Conservation (phyloP, 2,797 vertebrate genomes). For the Cossypha polioptera region DNA sequence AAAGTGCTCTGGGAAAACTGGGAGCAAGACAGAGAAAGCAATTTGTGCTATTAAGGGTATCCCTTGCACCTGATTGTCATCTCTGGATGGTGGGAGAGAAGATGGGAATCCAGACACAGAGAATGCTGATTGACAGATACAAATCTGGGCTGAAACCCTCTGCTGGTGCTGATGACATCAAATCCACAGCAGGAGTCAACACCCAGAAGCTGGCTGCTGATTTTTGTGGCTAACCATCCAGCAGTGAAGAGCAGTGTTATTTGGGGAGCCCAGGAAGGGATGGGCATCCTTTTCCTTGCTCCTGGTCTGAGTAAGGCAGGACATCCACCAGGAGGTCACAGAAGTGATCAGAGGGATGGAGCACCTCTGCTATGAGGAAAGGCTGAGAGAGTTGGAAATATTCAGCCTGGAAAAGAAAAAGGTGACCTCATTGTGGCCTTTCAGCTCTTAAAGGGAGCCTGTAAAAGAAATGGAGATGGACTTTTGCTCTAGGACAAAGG, state of each 20-base stretch:
- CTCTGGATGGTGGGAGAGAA: not conserved
- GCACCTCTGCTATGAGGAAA: not conserved
- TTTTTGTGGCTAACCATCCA: not conserved
- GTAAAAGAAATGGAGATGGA: not conserved
- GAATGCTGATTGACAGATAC: not conserved
- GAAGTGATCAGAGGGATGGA: not conserved
- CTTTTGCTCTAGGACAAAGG: not conserved
- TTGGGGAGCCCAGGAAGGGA: not conserved
- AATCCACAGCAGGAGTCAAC: not conserved
- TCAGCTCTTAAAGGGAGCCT: not conserved
- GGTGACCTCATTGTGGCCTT: not conserved
- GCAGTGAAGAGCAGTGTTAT: rapidly evolving
- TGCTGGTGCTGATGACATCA: not conserved
- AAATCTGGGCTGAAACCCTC: not conserved
- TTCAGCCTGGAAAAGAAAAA: not conserved
- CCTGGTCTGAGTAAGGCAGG: not conserved
- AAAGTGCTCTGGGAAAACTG: not conserved
- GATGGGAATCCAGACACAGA: not conserved
- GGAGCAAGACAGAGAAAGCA: not conserved
- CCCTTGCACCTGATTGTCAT: not conserved
- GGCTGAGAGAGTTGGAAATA: not conserved
- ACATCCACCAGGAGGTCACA: not conserved
- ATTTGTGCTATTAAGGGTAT: not conserved
- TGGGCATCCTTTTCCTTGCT: not conserved
- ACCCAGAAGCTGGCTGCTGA: not conserved